These are phyloP conservation scores for Tringa solitaria DNA, from an alignment of 2,113 vertebrate genomes.

Conservation along the genomic window DNA sequence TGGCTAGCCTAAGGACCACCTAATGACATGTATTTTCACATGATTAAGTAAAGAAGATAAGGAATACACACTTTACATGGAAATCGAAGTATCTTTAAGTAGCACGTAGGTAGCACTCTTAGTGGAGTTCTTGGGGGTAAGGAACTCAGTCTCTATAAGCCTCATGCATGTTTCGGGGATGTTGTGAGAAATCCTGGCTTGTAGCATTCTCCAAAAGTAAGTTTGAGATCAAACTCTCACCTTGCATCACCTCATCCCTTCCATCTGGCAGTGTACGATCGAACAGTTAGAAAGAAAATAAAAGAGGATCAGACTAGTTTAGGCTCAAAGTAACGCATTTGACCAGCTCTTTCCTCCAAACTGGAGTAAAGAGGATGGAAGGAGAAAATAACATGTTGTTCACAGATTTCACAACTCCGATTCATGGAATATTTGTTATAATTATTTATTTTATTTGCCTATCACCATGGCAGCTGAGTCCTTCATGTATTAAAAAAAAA, in stretches of 20 bases:
- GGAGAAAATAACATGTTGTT: constrained; percentile 20
- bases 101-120: not conserved
- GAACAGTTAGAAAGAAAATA: not conserved
- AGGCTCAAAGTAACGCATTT: not conserved
- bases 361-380: not conserved
- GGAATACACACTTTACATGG: not conserved
- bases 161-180: not conserved
- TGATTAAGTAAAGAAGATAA: not conserved
- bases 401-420: constrained; percentile 24
- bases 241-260: not conserved
- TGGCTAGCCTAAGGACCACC: not conserved
- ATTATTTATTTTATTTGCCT: constrained; percentile 61
- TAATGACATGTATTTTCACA: not conserved
- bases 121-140: not conserved
- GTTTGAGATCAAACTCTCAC: not conserved
- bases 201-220: not conserved
- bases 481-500: not conserved
- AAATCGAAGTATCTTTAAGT: not conserved
- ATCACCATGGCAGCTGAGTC: constrained; percentile 41
- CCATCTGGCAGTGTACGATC: not conserved
- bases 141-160: not conserved
- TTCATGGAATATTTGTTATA: constrained; percentile 49
- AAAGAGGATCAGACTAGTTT: not conserved
- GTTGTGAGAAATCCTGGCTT: not conserved
- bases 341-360: not conserved